Evolutionary conservation across 2,888 invertebrate genomes (phyloP), one percentile per base, ranked within the genome.

Genomic region (Sesia apiformis): DNA sequence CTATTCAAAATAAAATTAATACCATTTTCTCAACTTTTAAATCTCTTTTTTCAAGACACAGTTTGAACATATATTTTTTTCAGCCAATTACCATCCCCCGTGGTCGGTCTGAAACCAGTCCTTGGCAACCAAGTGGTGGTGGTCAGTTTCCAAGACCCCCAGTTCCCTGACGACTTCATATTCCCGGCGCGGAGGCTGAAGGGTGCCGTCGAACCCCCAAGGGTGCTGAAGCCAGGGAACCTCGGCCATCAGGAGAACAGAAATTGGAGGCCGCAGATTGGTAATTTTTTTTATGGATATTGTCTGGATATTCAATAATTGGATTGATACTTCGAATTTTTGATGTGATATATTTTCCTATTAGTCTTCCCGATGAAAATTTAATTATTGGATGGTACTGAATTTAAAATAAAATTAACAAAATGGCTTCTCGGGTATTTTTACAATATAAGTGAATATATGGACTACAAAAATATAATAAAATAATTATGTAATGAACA

Each of bases 191-290:
- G 85, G 38, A 86, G 93, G 55, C 90, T 95, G 42, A 84, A 91
- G 57, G 92, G 92, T 3, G 95, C 92, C 23, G 90, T 91, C 56
- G 93, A 94, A 63, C 96, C 98, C 3, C 91, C 92, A 0, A 84
- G 91, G 59, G 94, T 96, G 5, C 87, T 98, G 55, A 96, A 96
- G 74, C 95, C 97, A 0, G 93, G 93, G 43, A 93, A 95, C 76
- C 90, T 94, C 57, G 80, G 81, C 3, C 89, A 87, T n/a, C 86
- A 91, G 68, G 91, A 93, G 62, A 92, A 92, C 67, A 91, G 93
- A 74, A 93, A 94, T 72, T 96, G 94, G 92, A 88, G 93, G 55
- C 95, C 96, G 4, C 92, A 92, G 71, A 93, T 95, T 60, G 97
- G 97, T 83, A 49, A 40, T 49, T n/a, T 49, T 8, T 4, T 49